A percentile compares a stretch with the other conserved stretches of the same genome.
These are phyloP conservation scores for Macrotus californicus DNA, from an alignment of 2,113 vertebrate genomes.

Conservation along the genomic window DNA sequence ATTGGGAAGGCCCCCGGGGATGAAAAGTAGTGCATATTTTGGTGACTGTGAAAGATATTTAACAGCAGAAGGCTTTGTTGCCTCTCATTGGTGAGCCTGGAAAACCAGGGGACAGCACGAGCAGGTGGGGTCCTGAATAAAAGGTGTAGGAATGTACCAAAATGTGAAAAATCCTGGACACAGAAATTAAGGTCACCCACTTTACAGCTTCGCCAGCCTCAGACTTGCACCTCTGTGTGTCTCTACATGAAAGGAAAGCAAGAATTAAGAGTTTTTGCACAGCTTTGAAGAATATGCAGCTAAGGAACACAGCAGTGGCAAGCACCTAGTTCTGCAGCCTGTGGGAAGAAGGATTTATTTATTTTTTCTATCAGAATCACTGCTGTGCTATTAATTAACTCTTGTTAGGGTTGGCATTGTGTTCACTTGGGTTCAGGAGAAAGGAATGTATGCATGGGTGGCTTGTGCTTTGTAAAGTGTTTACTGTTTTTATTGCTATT, in stretches of 20 bases:
- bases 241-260: constrained; percentile 87
- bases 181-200: neutral
- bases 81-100: neutral
- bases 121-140: neutral
- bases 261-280: constrained; percentile 87
- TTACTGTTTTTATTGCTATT: constrained; percentile 55
- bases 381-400: constrained; percentile 62
- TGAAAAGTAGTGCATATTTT: neutral
- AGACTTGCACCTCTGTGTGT: constrained; percentile 79
- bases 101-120: neutral
- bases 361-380: neutral
- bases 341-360: neutral
- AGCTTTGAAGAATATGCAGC: constrained; percentile 78
- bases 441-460: constrained; percentile 29
- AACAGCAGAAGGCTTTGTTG: neutral
- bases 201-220: constrained; percentile 77
- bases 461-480: constrained; percentile 45
- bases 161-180: neutral
- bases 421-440: neutral
- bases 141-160: neutral
- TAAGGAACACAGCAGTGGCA: neutral
- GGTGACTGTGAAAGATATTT: neutral
- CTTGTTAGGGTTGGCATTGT: constrained; percentile 32
- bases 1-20: neutral
- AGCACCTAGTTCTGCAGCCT: neutral